Conservation (phyloP, 2,888 invertebrate genomes). For the Tiliacea citrago region DNA sequence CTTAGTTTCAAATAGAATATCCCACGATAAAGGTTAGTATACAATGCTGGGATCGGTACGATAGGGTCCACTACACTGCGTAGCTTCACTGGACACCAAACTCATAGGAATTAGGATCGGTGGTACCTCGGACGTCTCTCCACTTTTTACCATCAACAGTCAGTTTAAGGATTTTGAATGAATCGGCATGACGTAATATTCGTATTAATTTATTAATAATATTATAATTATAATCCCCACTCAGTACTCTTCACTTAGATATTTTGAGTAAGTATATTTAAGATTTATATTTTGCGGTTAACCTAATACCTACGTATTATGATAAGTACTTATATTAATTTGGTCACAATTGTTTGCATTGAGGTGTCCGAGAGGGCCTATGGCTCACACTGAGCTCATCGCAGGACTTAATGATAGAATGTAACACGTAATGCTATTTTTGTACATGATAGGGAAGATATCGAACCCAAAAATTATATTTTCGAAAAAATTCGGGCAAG, state of each 20-base stretch:
- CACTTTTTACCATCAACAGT: not conserved
- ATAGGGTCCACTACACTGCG: constrained; percentile 27
- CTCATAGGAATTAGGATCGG: constrained; percentile 19
- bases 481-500: constrained; percentile 48
- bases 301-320: constrained; percentile 3
- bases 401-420: constrained; percentile 54
- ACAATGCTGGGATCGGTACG: constrained; percentile 17
- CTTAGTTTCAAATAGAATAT: constrained; percentile 31
- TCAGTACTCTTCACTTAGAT: constrained; percentile 23
- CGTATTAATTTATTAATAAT: constrained; percentile 22
- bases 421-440: constrained; percentile 65
- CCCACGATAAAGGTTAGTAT: constrained; percentile 19
- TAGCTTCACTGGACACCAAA: constrained; percentile 45
- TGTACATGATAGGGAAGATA: constrained; percentile 61
- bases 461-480: constrained; percentile 56
- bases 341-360: constrained; percentile 1
- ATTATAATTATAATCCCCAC: constrained; percentile 28
- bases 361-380: constrained; percentile 50
- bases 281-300: constrained; percentile 30
- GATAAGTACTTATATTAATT: not conserved
- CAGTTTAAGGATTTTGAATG: constrained; percentile 2
- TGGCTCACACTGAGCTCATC: constrained; percentile 51
- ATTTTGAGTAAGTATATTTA: constrained; percentile 24
- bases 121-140: constrained; percentile 41
- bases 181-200: constrained; percentile 18